Conservation (phyloP, 2,113 vertebrate species). For the Bungarus multicinctus region DNA sequence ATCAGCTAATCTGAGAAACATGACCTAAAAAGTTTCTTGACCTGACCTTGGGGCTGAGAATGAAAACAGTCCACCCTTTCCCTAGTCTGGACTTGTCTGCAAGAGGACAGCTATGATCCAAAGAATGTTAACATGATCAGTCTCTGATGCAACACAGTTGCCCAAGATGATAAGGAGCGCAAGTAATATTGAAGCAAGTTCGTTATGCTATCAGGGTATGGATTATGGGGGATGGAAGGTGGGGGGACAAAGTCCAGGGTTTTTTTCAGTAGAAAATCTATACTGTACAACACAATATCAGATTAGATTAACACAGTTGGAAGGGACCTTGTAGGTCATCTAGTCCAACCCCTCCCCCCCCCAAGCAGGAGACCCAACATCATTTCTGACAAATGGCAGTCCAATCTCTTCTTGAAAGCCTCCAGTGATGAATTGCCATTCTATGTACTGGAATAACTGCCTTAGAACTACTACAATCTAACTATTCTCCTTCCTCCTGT, state of each 20-base stretch:
- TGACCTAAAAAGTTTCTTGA: constrained; percentile 3
- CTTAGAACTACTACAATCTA: not conserved
- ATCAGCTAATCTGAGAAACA: constrained; percentile 5
- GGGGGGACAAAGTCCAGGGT: not conserved
- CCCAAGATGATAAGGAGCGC: not conserved
- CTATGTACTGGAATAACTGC: not conserved
- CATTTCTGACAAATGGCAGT: too few species aligned
- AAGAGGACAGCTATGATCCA: not conserved
- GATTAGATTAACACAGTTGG: too few species aligned
- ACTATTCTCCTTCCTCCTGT: not conserved
- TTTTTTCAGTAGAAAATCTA: not conserved
- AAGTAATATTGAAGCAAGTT: not conserved
- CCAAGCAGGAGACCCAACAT: too few species aligned
- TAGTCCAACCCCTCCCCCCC: too few species aligned
- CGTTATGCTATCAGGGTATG: not conserved
- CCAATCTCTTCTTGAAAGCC: too few species aligned
- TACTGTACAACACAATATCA: not conserved
- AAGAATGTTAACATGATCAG: not conserved
- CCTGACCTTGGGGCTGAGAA: constrained; percentile 10
- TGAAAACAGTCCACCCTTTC: constrained; percentile 3
- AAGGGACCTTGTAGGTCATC: too few species aligned
- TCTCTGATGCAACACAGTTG: not conserved
- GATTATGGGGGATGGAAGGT: not conserved
- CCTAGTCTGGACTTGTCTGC: not conserved
- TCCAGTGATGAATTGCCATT: not conserved